Percentiles rank a stretch among this genome's conserved stretches.
phyloP scores from a whole-genome alignment of 2,888 invertebrate genomes.

The Parelbella ahira region DNA sequence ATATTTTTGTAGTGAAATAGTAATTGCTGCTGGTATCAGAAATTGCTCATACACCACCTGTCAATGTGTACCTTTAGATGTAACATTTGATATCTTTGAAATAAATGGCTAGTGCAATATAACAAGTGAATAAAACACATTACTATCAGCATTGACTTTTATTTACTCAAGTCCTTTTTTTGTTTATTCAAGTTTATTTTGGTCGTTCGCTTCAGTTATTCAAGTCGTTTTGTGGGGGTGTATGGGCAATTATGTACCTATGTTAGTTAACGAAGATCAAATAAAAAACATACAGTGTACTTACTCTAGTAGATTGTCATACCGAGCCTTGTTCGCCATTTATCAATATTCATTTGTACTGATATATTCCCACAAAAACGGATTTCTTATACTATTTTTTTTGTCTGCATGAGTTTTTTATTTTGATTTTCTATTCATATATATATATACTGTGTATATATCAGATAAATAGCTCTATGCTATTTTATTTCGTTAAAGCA shows the following conservation, averaged over 20 bases:
- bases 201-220: constrained; percentile 48
- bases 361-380: constrained; percentile 77
- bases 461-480: not conserved
- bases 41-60: constrained; percentile 80
- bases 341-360: constrained; percentile 40
- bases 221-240: constrained; percentile 77
- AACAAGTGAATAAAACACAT: constrained; percentile 67
- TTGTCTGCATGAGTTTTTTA: constrained; percentile 32
- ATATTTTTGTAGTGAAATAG: constrained; percentile 19
- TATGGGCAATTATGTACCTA: constrained; percentile 66
- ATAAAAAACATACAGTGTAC: constrained; percentile 13
- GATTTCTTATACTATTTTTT: constrained; percentile 36
- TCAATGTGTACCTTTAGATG: constrained; percentile 59
- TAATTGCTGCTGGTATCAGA: constrained; percentile 33
- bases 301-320: constrained; percentile 21
- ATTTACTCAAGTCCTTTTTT: constrained; percentile 69
- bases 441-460: constrained; percentile 1
- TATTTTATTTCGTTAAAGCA: not conserved
- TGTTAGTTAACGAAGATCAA: constrained; percentile 10
- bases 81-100: constrained; percentile 40
- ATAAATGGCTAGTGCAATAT: constrained; percentile 59
- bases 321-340: constrained; percentile 25
- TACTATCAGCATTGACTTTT: constrained; percentile 66
- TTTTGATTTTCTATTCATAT: constrained; percentile 21
- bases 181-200: constrained; percentile 58